Base-by-base conservation (phyloP, 37 sponge, comb jelly and placozoan species). In the Beroe forskalii region DNA sequence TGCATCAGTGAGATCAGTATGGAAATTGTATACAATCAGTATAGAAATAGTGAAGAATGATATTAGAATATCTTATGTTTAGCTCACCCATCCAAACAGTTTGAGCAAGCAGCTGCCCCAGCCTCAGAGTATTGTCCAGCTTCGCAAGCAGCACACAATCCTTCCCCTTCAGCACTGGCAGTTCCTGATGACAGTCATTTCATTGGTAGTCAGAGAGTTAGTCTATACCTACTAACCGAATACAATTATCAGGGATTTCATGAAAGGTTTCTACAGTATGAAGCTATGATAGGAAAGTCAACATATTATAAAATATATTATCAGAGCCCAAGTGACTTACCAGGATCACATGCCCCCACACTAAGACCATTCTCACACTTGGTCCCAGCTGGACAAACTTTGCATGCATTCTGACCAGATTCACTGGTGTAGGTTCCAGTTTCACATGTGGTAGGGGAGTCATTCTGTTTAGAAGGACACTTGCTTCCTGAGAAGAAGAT, bases 61-160 rank as follows among this genome's bases (percentile, higher is more conserved):
- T n/a, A n/a, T n/a, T n/a, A n/a, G n/a, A n/a, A n/a, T n/a, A n/a
- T n/a, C n/a, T n/a, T n/a, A n/a, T n/a, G n/a, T 27, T 4, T 6
- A 27, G 17, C 25, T 64, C 25, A 72, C 76, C 76, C 76, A 37
- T 72, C 40, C 27, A 38, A 14, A 36, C 76, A 72, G 14, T 17
- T 28, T 32, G 76, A 72, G 27, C 76, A 72, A 22, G 40, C 19
- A 35, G 40, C 20, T 17, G 76, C 19, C 2, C 76, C 76, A 37
- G 76, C 8, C 28, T 32, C 40, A 37, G 76, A 17, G 40, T 72
- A 72, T 72, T 72, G 76, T 72, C 76, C 76, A 22, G 76, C 40
- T 8, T 14, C 20, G 30, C 76, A 72, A 2, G 40, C 40, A 12
- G 76, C 27, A 72, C 76, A 72, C 38, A 14, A 32, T 1, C 27